Conservation (phyloP, 2,797 vertebrate species). For the Alcedo quadribrachys region DNA sequence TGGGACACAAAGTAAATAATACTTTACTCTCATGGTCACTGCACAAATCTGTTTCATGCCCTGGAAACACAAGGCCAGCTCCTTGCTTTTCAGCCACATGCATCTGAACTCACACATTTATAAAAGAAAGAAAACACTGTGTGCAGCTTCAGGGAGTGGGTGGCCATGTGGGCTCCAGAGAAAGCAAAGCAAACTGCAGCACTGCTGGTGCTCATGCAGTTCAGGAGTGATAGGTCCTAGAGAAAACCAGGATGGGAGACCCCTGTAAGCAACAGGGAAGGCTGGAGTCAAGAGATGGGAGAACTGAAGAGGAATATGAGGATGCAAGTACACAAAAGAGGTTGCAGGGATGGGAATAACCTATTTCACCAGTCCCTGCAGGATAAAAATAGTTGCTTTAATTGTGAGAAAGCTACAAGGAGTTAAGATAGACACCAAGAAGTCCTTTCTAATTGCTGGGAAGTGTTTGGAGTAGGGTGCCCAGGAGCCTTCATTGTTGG, state of each 20-base stretch:
- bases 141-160: fast-evolving
- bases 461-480: background rate
- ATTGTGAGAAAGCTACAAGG: no score
- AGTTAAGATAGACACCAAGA: background rate
- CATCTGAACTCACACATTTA: background rate
- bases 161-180: background rate
- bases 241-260: background rate
- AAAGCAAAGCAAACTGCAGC: background rate
- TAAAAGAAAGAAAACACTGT: background rate
- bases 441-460: background rate
- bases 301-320: background rate
- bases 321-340: background rate
- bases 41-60: background rate
- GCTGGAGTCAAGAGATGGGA: background rate
- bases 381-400: background rate
- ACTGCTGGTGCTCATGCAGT: fast-evolving
- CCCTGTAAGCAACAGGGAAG: background rate
- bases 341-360: background rate
- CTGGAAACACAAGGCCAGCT: fast-evolving
- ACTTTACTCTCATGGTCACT: background rate
- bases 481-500: background rate
- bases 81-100: background rate
- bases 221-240: background rate
- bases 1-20: background rate
- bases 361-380: background rate